These are phyloP conservation scores for Pogonophryne albipinna DNA, from an alignment of 2,797 vertebrate species.

Conservation along the genomic window DNA sequence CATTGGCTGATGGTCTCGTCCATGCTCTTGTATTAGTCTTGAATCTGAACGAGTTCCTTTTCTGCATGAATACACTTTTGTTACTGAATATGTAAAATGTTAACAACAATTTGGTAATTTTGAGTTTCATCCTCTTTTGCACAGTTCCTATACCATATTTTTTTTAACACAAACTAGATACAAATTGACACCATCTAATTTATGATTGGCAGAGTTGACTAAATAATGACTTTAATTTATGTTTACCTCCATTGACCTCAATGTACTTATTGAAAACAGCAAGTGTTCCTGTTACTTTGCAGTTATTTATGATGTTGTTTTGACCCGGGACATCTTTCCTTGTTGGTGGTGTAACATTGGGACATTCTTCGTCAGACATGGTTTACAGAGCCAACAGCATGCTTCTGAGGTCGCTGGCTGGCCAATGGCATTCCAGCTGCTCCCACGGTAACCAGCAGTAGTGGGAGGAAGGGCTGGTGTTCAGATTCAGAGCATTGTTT, in stretches of 20 bases:
- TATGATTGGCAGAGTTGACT: background rate
- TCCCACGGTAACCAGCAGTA: constrained; percentile 81
- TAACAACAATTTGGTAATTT: background rate
- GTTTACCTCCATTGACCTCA: constrained; percentile 29
- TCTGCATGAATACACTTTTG: background rate
- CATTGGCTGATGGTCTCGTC: background rate
- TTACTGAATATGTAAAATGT: background rate
- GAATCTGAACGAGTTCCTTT: background rate
- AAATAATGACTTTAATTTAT: background rate
- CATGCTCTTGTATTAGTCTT: background rate
- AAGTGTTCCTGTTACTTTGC: constrained; percentile 37
- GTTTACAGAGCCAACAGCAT: constrained; percentile 76
- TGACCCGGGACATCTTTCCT: constrained; percentile 50
- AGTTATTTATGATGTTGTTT: constrained; percentile 67
- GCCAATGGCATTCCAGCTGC: constrained; percentile 81
- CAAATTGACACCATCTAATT: background rate
- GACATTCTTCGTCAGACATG: constrained; percentile 77
- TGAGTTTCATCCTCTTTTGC: background rate
- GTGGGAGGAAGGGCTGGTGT: constrained; percentile 16
- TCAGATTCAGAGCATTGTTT: constrained; percentile 60
- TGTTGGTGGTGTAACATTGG: constrained; percentile 69
- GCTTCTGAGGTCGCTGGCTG: constrained; percentile 78
- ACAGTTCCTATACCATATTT: background rate
- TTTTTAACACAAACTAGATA: background rate
- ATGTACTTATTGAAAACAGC: constrained; percentile 23